phyloP scores from a whole-genome alignment of 1,140 invertebrate genomes.

The Leptinotarsa undecemlineata region DNA sequence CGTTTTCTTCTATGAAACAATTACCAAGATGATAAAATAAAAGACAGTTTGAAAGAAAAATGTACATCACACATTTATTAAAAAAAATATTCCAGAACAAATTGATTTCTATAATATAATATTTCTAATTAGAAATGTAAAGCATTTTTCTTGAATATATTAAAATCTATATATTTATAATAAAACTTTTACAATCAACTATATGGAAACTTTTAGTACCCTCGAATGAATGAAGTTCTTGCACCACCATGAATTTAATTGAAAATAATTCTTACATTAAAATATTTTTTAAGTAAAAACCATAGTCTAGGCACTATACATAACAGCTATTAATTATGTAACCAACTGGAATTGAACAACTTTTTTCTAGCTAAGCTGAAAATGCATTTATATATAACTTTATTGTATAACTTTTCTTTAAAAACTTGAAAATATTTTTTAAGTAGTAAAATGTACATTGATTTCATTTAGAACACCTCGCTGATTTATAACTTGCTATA shows the following conservation, averaged over 20 bases:
- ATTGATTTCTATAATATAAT: slow-evolving; percentile 39
- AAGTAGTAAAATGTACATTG: slow-evolving; percentile 30
- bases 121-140: slow-evolving; percentile 36
- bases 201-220: slow-evolving; percentile 44
- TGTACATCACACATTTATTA: slow-evolving; percentile 43
- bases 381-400: neutral
- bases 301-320: slow-evolving; percentile 39
- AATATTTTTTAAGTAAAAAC: slow-evolving; percentile 35
- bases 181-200: slow-evolving; percentile 45
- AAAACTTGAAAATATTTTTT: slow-evolving; percentile 16
- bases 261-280: slow-evolving; percentile 34
- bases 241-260: slow-evolving; percentile 23
- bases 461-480: slow-evolving; percentile 12
- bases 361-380: slow-evolving; percentile 29
- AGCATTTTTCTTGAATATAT: slow-evolving; percentile 47
- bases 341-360: slow-evolving; percentile 6
- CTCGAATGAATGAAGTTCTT: slow-evolving; percentile 23
- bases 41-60: slow-evolving; percentile 22
- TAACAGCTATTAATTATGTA: slow-evolving; percentile 19
- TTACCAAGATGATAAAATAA: neutral
- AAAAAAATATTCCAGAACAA: slow-evolving; percentile 37
- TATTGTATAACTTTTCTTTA: slow-evolving; percentile 18
- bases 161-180: slow-evolving; percentile 45
- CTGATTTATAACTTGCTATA: slow-evolving; percentile 25
- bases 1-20: neutral